Conservation (phyloP, 2,113 vertebrate species). For the Nansenia antarctica region DNA sequence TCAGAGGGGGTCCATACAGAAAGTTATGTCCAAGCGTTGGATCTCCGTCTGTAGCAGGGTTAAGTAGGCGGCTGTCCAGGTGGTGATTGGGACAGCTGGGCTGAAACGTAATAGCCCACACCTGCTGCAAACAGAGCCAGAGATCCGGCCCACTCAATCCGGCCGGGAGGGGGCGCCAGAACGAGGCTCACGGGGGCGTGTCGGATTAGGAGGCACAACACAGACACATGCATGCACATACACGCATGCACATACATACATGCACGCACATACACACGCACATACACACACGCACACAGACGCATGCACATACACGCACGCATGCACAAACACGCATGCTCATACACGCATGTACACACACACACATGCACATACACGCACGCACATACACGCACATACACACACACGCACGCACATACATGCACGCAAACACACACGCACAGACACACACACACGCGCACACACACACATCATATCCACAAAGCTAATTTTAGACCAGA, state of each 20-base stretch:
- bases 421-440: background rate
- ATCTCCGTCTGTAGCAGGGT: too few relatives aligned
- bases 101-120: too few relatives aligned
- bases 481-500: background rate
- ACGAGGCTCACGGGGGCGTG: too few relatives aligned
- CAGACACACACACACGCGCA: slow-evolving; percentile 9
- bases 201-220: too few relatives aligned
- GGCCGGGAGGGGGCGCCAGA: too few relatives aligned
- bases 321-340: too few relatives aligned
- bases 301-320: background rate
- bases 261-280: background rate
- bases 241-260: background rate
- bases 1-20: too few relatives aligned
- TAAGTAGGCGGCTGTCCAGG: too few relatives aligned
- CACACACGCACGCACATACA: slow-evolving; percentile 18
- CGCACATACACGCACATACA: background rate
- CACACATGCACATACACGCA: background rate
- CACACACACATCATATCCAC: slow-evolving; percentile 4
- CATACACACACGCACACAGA: background rate
- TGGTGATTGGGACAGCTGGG: too few relatives aligned
- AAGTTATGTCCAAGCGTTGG: too few relatives aligned
- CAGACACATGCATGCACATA: background rate
- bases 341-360: background rate
- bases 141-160: too few relatives aligned
- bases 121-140: too few relatives aligned